A percentile compares a stretch with the other conserved stretches of the same genome.
Conservation (phyloP, 2,888 invertebrate genomes). For the Aromia moschata region DNA sequence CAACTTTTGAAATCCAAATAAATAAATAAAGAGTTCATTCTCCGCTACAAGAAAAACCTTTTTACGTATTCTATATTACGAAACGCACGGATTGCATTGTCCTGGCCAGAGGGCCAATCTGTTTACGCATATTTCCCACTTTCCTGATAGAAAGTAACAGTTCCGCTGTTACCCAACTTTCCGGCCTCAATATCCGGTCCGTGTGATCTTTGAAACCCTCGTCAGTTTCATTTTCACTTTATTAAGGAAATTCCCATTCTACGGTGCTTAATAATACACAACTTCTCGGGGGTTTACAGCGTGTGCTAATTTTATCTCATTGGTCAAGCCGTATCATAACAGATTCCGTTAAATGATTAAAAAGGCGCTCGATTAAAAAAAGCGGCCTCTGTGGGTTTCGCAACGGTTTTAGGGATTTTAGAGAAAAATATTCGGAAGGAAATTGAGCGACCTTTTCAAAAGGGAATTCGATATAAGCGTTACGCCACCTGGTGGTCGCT, state of each 20-base stretch:
- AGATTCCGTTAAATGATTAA: constrained; percentile 13
- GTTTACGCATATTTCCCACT: constrained; percentile 54
- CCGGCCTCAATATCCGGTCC: constrained; percentile 51
- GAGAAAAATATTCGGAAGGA: no score
- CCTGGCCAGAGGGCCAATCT: constrained; percentile 39
- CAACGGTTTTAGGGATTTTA: neutral
- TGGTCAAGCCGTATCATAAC: constrained; percentile 8
- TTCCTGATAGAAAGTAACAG: constrained; percentile 49
- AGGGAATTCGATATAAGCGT: no score
- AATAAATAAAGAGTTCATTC: constrained; percentile 13
- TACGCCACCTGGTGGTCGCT: no score
- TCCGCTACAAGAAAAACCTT: constrained; percentile 20
- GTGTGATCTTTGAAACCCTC: constrained; percentile 41
- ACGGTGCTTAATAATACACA: constrained; percentile 17
- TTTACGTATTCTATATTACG: constrained; percentile 11
- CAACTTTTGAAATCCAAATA: constrained; percentile 12
- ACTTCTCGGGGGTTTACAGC: constrained; percentile 10
- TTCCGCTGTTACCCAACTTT: constrained; percentile 47
- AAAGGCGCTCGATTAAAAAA: neutral
- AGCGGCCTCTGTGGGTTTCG: neutral
- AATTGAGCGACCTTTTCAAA: no score
- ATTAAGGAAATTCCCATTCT: constrained; percentile 39
- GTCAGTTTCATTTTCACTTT: constrained; percentile 46
- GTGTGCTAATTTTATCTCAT: constrained; percentile 13
- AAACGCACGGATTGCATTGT: constrained; percentile 32